Conservation (phyloP, 2,888 invertebrate species). For the Drosophila kambysellisi region DNA sequence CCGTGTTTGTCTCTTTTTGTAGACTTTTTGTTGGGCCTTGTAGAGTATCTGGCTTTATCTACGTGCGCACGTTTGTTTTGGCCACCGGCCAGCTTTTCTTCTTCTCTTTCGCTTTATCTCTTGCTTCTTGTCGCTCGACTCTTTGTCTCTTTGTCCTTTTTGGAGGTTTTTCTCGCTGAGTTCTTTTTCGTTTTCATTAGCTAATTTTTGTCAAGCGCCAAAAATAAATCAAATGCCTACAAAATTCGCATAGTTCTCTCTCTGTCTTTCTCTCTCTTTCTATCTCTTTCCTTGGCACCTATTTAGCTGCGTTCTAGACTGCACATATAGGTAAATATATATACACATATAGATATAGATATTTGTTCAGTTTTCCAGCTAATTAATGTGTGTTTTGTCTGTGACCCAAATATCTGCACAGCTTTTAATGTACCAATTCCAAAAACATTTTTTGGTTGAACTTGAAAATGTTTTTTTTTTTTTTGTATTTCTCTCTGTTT, state of each 20-base stretch:
- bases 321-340: conserved; percentile 1
- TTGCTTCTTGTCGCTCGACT: conserved; percentile 15
- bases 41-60: conserved; percentile 55
- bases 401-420: conserved; percentile 56
- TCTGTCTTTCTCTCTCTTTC: not conserved
- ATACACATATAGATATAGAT: not conserved
- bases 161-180: conserved; percentile 30
- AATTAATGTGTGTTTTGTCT: conserved; percentile 57
- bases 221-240: conserved; percentile 58
- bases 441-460: conserved; percentile 38
- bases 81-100: conserved; percentile 57
- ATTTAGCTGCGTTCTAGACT: conserved; percentile 18
- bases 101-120: not conserved
- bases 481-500: not conserved
- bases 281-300: not conserved
- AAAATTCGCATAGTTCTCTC: conserved; percentile 38
- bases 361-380: conserved; percentile 49
- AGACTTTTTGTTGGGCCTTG: conserved; percentile 49
- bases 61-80: conserved; percentile 62
- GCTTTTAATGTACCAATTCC: conserved; percentile 37
- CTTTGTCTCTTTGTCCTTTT: conserved; percentile 47
- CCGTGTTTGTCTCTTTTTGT: conserved; percentile 33
- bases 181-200: conserved; percentile 36
- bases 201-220: conserved; percentile 46
- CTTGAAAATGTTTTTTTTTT: conserved; percentile 39